Evolutionary conservation across 2,888 invertebrate genomes (phyloP).

Genomic region (Ochropleura leucogaster): DNA sequence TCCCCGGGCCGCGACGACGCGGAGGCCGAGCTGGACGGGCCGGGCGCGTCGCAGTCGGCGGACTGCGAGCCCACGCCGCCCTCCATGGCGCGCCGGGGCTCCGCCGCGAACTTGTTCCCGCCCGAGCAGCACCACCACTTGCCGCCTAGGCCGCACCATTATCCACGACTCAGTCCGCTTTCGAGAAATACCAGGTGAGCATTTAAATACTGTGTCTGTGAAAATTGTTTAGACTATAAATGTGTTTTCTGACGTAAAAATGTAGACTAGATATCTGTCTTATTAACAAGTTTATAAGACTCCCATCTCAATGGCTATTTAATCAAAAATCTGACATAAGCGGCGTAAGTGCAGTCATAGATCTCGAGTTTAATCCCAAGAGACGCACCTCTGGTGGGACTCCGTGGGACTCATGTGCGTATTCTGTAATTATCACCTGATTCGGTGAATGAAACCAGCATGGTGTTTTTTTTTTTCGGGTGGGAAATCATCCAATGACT

Average conservation of each 20-base stretch:
- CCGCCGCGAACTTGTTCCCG: conserved; percentile 96
- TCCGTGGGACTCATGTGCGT: too few relatives aligned
- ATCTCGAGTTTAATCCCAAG: too few relatives aligned
- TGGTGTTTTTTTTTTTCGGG: too few relatives aligned
- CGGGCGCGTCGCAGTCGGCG: conserved; percentile 97
- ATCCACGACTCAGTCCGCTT: conserved; percentile 95
- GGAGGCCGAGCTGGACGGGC: conserved; percentile 96
- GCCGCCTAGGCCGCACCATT: conserved; percentile 89
- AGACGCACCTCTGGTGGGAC: too few relatives aligned
- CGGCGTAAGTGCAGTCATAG: too few relatives aligned
- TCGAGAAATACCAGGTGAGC: conserved; percentile 91
- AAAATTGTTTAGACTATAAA: neutral
- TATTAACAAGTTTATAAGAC: neutral
- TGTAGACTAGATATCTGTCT: neutral
- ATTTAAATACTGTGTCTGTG: neutral
- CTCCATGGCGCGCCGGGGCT: conserved; percentile 95
- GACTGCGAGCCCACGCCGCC: conserved; percentile 98
- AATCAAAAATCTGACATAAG: neutral
- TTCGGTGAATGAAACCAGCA: too few relatives aligned
- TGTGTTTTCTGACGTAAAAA: neutral
- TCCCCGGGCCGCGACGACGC: conserved; percentile 96
- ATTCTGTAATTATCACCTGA: too few relatives aligned
- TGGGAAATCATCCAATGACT: too few relatives aligned
- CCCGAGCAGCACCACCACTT: conserved; percentile 89
- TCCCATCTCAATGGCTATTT: neutral